Base-by-base conservation (phyloP, 2,113 vertebrate species). In the Pelobates fuscus region DNA sequence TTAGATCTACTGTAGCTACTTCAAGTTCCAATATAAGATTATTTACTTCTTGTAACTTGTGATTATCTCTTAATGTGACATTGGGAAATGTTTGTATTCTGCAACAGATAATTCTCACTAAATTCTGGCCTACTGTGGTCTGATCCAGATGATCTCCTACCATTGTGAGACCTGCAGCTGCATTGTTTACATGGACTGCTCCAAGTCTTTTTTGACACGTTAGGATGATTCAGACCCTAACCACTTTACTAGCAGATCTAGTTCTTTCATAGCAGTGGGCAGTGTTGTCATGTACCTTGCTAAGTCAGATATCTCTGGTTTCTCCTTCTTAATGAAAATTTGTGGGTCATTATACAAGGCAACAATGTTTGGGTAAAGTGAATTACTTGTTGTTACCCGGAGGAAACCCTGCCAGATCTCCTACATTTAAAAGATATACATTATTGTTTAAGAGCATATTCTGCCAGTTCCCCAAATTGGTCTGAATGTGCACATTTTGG, bases 151-250 rank as follows among this genome's bases (percentile, higher is more conserved):
- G 67, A 0, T 2, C 18, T 68, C 78, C 73, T 1, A 63, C 60
- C 27, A 65, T 0, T 0, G 65, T 14, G 0, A 82, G 77, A 0
- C 70, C 73, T 29, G 24, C 54, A 23, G 68, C 2, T 1, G 77
- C 72, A 8, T 79, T 55, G 2, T 69, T 73, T 8, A 78, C 52
- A 52, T 80, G 17, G 0, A 75, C 74, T 4, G 79, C 25, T 30
- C 60, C 14, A 8, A 85, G 81, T 5, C 58, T 46, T 46, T 66
- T 84, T 66, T 84, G 0, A 84, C 57, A 8, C 80, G 68, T 6
- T 82, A 67, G 11, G 69, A 73, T 1, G 79, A 82, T 26, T 85
- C 67, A 11, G 41, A 75, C 2, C 76, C 81, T 0, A 84, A 74
- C 80, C 78, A 80, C n/a, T n/a, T 81, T 6, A 10, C 54, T 20